phyloP scores from a whole-genome alignment of 1,140 invertebrate genomes.

The Lordiphosa stackelbergi region DNA sequence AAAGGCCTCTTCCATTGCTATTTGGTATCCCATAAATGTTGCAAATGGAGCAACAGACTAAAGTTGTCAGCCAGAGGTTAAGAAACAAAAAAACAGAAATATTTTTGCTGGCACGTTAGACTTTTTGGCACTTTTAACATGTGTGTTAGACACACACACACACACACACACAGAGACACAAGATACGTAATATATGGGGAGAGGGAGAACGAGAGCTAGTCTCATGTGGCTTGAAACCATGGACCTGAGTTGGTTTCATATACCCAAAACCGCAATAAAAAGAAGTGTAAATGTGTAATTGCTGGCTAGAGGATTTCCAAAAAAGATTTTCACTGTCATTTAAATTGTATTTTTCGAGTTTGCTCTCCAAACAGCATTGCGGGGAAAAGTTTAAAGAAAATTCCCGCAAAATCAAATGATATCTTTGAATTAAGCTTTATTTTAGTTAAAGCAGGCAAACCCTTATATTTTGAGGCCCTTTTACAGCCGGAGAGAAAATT shows the following conservation, averaged over 20 bases:
- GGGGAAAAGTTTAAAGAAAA: too few relatives aligned
- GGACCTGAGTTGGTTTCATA: too few relatives aligned
- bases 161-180: too few relatives aligned
- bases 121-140: constrained; percentile 52
- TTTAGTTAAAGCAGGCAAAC: too few relatives aligned
- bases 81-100: constrained; percentile 12
- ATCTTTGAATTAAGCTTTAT: too few relatives aligned
- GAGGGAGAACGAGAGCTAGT: constrained; percentile 5
- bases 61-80: constrained; percentile 50
- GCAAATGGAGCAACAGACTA: constrained; percentile 64
- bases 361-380: too few relatives aligned
- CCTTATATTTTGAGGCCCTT: too few relatives aligned
- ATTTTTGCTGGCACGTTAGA: constrained; percentile 24
- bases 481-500: too few relatives aligned
- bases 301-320: constrained; percentile 51
- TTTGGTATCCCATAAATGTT: constrained; percentile 56
- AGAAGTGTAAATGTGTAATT: constrained; percentile 47
- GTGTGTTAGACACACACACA: constrained; percentile 19
- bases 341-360: constrained; percentile 47
- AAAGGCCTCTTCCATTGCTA: constrained; percentile 41
- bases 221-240: constrained; percentile 26
- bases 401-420: too few relatives aligned
- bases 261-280: neutral
- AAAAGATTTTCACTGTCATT: constrained; percentile 58
- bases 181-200: constrained; percentile 1